Base-by-base conservation (phyloP, 2,888 invertebrate genomes). In the Tenodera sinensis region DNA sequence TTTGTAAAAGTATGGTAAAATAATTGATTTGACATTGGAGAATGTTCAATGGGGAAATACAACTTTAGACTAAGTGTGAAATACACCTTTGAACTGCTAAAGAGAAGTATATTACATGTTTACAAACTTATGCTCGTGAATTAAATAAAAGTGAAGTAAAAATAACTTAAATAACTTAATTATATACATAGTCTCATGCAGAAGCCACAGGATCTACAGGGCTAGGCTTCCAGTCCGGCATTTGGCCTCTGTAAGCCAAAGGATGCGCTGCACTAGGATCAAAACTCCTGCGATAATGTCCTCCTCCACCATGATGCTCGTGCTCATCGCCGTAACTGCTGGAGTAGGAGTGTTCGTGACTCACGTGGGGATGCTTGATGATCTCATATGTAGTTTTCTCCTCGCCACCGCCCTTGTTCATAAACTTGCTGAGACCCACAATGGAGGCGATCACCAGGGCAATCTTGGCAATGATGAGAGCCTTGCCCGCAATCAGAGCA, bases 301-400 rank as follows among this genome's bases (percentile, higher is more conserved):
- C 88, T 28, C 88, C 88, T 81, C 89, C 87, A 25, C 89, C 88
- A 30, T 85, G 84, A 7, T 89, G 90, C 87, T 94, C 93, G 85
- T 95, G 95, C 87, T 95, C 95, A 90, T 93, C 93, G 92, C 96
- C 96, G 92, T 91, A 91, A 85, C 91, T 91, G 91, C 97, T 97
- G 8, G 96, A 95, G 92, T 97, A 97, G 91, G 95, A 85, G 86
- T 91, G 88, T 4, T 87, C 96, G 92, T 96, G 96, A 87, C 96
- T 96, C 89, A 97, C 96, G 92, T 97, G 96, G n/a, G 97, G 97
- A 93, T 97, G 96, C 93, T 97, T 97, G 88, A 97, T 96, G 91
- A 97, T 97, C 93, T 97, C 97, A 91, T 97, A 96, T 8, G 97
- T 97, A 0, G 97, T 97, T 93, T 97, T 97, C 81, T 85, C 85